Conservation (phyloP, 2,797 vertebrate species). For the Rhynchotus rufescens region DNA sequence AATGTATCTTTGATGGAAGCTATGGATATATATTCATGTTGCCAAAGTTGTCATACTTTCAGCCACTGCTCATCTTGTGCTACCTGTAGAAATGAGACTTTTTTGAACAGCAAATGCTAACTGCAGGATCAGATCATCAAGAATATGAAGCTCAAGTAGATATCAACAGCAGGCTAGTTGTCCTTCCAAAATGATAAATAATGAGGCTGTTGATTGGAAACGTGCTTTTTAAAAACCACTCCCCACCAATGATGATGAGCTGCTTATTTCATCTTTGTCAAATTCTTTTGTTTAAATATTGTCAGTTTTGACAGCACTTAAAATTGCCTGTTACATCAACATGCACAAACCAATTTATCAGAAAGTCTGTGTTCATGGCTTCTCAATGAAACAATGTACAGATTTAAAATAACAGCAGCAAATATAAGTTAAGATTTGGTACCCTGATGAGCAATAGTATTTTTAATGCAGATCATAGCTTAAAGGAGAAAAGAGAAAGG, state of each 20-base stretch:
- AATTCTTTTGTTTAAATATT: background rate
- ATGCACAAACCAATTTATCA: constrained; percentile 12
- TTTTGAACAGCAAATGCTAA: background rate
- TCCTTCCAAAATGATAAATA: background rate
- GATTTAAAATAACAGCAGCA: constrained; percentile 17
- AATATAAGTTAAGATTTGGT: background rate
- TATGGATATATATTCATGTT: background rate
- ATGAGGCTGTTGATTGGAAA: background rate
- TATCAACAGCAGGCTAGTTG: background rate
- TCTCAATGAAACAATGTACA: background rate
- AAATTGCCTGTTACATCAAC: constrained; percentile 53
- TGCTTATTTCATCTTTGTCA: background rate
- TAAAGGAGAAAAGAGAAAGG: constrained; percentile 22
- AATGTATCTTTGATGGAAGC: background rate
- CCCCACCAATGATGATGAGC: background rate
- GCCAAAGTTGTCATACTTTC: background rate
- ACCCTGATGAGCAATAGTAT: constrained; percentile 17
- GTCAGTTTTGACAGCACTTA: constrained; percentile 12
- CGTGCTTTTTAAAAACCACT: background rate
- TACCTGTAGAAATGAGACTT: background rate
- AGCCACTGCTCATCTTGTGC: background rate
- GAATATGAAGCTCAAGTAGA: background rate
- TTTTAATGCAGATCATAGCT: constrained; percentile 45
- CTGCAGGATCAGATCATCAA: background rate
- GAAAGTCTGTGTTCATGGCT: constrained; percentile 11